phyloP scores from a whole-genome alignment of 2,797 vertebrate genomes.

The Megaceryle alcyon region DNA sequence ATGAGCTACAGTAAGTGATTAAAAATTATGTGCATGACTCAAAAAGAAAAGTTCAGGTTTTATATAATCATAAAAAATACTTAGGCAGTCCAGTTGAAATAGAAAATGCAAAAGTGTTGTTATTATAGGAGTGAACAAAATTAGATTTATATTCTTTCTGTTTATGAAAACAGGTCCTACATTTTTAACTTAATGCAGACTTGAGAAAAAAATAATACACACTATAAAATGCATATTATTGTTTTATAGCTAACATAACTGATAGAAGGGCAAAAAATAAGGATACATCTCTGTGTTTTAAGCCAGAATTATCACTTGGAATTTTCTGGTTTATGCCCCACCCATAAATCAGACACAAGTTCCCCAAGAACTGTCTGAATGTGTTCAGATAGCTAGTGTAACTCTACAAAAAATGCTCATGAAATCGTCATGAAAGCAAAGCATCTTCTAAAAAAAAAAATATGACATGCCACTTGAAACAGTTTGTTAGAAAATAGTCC shows the following conservation, averaged over 20 bases:
- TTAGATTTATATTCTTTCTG: background rate
- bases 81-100: constrained; percentile 10
- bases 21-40: constrained; percentile 65
- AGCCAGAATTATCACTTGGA: background rate
- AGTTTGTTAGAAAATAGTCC: background rate
- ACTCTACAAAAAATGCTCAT: background rate
- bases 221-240: background rate
- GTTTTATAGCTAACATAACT: background rate
- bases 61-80: constrained; percentile 54
- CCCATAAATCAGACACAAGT: background rate
- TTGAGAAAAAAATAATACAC: background rate
- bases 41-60: constrained; percentile 67
- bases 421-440: background rate
- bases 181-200: background rate
- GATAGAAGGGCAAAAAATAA: background rate
- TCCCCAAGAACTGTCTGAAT: background rate
- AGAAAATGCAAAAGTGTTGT: background rate
- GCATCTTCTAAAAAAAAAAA: background rate
- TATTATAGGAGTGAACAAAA: constrained; percentile 2
- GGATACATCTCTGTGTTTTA: background rate
- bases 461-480: background rate
- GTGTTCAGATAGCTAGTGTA: background rate
- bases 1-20: constrained; percentile 54
- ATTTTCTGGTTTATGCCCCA: background rate
- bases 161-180: background rate